Conservation (phyloP, 2,888 invertebrate genomes). For the Odontothrips loti region DNA sequence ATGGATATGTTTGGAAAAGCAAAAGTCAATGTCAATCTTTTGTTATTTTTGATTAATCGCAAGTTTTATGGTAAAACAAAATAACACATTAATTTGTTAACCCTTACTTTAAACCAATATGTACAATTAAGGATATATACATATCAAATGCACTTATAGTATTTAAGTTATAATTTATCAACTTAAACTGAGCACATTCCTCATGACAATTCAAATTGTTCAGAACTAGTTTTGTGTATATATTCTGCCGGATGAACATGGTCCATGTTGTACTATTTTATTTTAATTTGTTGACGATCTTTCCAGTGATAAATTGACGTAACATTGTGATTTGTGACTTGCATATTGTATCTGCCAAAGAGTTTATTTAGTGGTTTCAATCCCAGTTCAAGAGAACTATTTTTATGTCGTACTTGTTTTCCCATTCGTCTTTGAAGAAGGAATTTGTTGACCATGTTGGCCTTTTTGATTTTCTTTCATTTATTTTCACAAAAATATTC, state of each 20-base stretch:
- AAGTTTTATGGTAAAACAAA: conserved; percentile 60
- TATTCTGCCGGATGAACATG: too few species aligned
- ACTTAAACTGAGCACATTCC: too few species aligned
- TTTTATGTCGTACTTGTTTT: neutral
- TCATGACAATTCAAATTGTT: too few species aligned
- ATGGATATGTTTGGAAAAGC: conserved; percentile 77
- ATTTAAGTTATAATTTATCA: neutral
- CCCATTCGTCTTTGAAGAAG: neutral
- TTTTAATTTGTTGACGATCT: too few species aligned
- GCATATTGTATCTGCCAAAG: neutral
- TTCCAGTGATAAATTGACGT: too few species aligned
- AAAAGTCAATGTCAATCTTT: conserved; percentile 69
- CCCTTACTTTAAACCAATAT: neutral
- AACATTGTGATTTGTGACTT: neutral
- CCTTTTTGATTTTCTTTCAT: neutral
- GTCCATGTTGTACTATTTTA: too few species aligned
- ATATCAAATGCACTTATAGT: neutral
- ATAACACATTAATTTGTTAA: neutral
- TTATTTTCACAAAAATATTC: neutral
- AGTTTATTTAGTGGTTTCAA: neutral
- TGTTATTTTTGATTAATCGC: conserved; percentile 67
- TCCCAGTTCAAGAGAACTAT: neutral
- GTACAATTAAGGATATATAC: neutral
- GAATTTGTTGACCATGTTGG: neutral
- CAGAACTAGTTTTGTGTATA: too few species aligned